Conservation (phyloP, 2,797 vertebrate genomes). For the Poecilia gillii region DNA sequence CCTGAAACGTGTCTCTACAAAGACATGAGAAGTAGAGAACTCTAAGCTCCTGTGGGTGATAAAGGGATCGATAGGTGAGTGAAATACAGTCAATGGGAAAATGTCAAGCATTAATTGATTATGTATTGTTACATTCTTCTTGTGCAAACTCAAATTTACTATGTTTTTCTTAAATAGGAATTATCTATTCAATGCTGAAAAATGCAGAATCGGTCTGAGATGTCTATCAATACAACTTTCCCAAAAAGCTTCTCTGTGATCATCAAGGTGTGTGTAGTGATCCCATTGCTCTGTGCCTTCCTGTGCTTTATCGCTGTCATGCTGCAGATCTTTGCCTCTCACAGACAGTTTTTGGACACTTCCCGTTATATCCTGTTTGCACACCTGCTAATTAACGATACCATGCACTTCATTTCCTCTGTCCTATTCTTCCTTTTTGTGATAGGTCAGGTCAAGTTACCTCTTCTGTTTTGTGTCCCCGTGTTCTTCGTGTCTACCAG, state of each 20-base stretch:
- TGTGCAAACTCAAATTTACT: background rate
- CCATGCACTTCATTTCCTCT: slow-evolving; percentile 74
- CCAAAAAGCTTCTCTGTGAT: slow-evolving; percentile 56
- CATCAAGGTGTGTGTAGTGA: slow-evolving; percentile 76
- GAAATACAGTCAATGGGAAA: background rate
- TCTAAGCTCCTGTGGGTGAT: background rate
- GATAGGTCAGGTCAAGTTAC: slow-evolving; percentile 61
- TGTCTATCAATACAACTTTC: slow-evolving; percentile 57
- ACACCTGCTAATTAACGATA: slow-evolving; percentile 82
- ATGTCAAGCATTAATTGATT: background rate
- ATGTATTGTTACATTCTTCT: background rate
- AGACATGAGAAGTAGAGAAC: slow-evolving; percentile 26
- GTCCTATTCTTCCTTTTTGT: slow-evolving; percentile 73
- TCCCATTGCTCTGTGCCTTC: slow-evolving; percentile 75
- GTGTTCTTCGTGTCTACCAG: slow-evolving; percentile 68
- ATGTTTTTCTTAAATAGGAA: slow-evolving; percentile 28
- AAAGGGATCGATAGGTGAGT: slow-evolving; percentile 21
- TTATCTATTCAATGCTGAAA: slow-evolving; percentile 14
- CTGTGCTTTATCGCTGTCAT: slow-evolving; percentile 75
- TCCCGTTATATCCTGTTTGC: slow-evolving; percentile 81
- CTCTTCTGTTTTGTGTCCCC: slow-evolving; percentile 68
- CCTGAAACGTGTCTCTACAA: background rate
- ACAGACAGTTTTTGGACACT: slow-evolving; percentile 76
- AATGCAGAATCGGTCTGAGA: slow-evolving; percentile 75
- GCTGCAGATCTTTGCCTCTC: slow-evolving; percentile 76